A percentile compares a stretch with the other conserved stretches of the same genome.
Evolutionary conservation across 2,113 vertebrate species (phyloP).

Genomic region (Capreolus pygargus): DNA sequence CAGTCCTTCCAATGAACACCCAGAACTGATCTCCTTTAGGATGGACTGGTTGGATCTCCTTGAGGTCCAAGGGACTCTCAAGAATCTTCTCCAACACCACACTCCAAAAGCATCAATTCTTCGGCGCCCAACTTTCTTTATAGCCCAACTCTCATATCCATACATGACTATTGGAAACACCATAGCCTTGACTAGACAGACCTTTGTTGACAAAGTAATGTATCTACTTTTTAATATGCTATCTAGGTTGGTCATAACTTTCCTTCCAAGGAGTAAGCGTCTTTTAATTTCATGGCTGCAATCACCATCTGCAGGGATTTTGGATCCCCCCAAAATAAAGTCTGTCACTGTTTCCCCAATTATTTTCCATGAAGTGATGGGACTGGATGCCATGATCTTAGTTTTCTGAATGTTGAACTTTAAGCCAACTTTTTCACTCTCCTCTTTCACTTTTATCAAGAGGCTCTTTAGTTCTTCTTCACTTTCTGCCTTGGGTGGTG

Average conservation of each 20-base stretch:
- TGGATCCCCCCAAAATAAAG: neutral
- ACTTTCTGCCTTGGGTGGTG: neutral
- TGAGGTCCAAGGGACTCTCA: neutral
- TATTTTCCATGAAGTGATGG: neutral
- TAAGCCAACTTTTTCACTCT: neutral
- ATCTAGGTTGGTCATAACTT: neutral
- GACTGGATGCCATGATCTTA: neutral
- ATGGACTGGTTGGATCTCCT: neutral
- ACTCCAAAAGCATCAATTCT: neutral
- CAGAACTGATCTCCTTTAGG: neutral
- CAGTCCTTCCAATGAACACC: neutral
- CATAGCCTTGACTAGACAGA: neutral
- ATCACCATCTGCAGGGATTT: neutral
- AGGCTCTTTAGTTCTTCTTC: neutral
- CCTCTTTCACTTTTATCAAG: too few relatives aligned
- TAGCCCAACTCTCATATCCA: neutral
- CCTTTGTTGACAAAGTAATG: neutral
- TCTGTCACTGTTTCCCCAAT: neutral
- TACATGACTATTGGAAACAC: neutral
- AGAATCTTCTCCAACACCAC: neutral
- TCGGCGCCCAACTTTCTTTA: fast-evolving
- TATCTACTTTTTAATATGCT: neutral
- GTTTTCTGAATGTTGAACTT: neutral
- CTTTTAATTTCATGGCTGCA: neutral
- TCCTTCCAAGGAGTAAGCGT: neutral